A percentile compares a stretch with the other conserved stretches of the same genome.
Conservation (phyloP, 2,797 vertebrate genomes). For the Paratrypauchen microcephalus region DNA sequence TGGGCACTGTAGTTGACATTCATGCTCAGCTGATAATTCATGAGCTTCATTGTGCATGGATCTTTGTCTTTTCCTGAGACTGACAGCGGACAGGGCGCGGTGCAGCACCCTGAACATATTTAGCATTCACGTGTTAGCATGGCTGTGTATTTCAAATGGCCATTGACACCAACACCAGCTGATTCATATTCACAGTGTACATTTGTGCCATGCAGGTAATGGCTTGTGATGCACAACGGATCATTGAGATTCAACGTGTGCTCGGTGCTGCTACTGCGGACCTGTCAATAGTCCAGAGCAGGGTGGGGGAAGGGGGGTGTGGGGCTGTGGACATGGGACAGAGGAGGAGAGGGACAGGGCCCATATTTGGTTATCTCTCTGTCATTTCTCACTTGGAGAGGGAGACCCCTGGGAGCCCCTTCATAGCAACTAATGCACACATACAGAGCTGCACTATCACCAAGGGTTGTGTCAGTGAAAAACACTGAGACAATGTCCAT, state of each 20-base stretch:
- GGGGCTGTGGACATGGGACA: constrained; percentile 27
- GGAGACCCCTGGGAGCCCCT: constrained; percentile 52
- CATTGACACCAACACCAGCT: constrained; percentile 33
- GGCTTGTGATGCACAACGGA: constrained; percentile 48
- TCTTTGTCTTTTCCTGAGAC: constrained; percentile 39
- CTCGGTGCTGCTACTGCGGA: constrained; percentile 31
- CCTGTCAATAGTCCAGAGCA: constrained; percentile 50
- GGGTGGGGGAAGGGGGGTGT: constrained; percentile 26
- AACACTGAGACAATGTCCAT: constrained; percentile 45
- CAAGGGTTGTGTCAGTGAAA: constrained; percentile 20
- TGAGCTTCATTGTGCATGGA: constrained; percentile 63
- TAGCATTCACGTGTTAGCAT: constrained; percentile 49
- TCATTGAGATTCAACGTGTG: constrained; percentile 68
- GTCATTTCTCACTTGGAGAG: constrained; percentile 68
- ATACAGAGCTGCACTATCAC: constrained; percentile 19
- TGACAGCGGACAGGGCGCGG: constrained; percentile 39
- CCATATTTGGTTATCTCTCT: constrained; percentile 62
- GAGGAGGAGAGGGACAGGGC: constrained; percentile 33
- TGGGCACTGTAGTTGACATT: constrained; percentile 58
- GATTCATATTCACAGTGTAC: constrained; percentile 64
- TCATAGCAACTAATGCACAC: constrained; percentile 44
- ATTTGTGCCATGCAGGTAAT: constrained; percentile 57
- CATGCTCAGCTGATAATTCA: constrained; percentile 66
- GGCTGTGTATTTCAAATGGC: constrained; percentile 50
- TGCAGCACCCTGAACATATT: constrained; percentile 35